Percentiles rank a stretch among this genome's conserved stretches.
These are phyloP conservation scores for Poeciliopsis presidionis DNA, from an alignment of 2,797 vertebrate genomes.

Conservation along the genomic window DNA sequence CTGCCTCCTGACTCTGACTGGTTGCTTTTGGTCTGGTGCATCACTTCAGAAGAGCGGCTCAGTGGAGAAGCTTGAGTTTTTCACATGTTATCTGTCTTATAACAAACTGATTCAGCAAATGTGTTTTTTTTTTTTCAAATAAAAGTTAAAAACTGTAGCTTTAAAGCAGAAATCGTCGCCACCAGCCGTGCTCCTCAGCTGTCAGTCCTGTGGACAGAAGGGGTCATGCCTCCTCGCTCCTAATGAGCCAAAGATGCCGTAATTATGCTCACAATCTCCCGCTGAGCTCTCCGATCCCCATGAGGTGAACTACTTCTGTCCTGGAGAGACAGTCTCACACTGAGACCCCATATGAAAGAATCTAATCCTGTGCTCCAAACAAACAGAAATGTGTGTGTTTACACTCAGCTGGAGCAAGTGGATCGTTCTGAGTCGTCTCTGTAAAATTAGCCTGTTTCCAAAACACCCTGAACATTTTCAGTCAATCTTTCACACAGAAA, in stretches of 20 bases:
- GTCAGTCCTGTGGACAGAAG: slow-evolving; percentile 65
- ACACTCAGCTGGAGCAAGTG: slow-evolving; percentile 24
- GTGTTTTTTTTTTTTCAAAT: too few species aligned
- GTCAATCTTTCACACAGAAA: background rate
- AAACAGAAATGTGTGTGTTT: slow-evolving; percentile 19
- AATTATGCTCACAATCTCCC: slow-evolving; percentile 67
- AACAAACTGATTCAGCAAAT: too few species aligned
- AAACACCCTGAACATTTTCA: slow-evolving; percentile 1
- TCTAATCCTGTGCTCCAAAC: slow-evolving; percentile 29
- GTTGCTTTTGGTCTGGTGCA: too few species aligned
- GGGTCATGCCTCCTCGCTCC: slow-evolving; percentile 69
- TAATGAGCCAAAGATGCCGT: slow-evolving; percentile 75
- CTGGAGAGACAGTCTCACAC: slow-evolving; percentile 43
- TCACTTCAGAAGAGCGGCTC: too few species aligned
- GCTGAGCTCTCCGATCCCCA: slow-evolving; percentile 50
- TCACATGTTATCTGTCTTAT: too few species aligned
- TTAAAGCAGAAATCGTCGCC: slow-evolving; percentile 27
- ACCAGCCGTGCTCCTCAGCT: slow-evolving; percentile 63
- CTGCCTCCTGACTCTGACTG: too few species aligned
- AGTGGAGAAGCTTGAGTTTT: too few species aligned
- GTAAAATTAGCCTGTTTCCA: slow-evolving; percentile 15
- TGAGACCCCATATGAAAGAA: slow-evolving; percentile 35
- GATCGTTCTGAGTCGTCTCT: background rate
- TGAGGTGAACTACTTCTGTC: slow-evolving; percentile 61
- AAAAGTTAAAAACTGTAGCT: background rate